These are phyloP conservation scores for Drosophila barbarae DNA, from an alignment of 2,888 invertebrate species.

Conservation along the genomic window DNA sequence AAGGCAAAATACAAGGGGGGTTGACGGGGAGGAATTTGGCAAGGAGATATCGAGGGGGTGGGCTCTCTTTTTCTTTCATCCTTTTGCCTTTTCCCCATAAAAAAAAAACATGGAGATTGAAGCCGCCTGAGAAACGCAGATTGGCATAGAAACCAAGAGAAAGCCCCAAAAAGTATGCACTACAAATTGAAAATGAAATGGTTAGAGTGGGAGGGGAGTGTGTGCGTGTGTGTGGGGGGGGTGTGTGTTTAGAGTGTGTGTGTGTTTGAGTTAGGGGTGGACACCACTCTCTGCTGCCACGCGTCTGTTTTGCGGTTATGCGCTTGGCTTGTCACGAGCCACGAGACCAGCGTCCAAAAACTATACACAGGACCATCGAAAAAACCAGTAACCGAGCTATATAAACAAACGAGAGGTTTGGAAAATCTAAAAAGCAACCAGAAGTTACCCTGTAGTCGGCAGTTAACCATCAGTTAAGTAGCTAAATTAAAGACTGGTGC, in stretches of 20 bases:
- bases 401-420: slow-evolving; percentile 4
- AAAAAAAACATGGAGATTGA: slow-evolving; percentile 21
- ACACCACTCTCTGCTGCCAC: background rate
- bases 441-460: slow-evolving; percentile 1
- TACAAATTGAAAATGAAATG: slow-evolving; percentile 62
- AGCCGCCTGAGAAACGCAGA: slow-evolving; percentile 15
- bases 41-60: background rate
- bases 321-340: slow-evolving; percentile 69
- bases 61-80: background rate
- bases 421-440: background rate
- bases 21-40: slow-evolving; percentile 13
- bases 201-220: background rate
- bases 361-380: slow-evolving; percentile 44
- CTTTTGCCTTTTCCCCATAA: background rate
- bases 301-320: slow-evolving; percentile 62
- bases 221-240: background rate
- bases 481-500: background rate
- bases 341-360: slow-evolving; percentile 58
- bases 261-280: slow-evolving; percentile 1
- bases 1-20: slow-evolving; percentile 43
- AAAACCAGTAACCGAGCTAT: background rate
- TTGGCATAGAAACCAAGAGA: slow-evolving; percentile 44
- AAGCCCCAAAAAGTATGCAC: slow-evolving; percentile 50
- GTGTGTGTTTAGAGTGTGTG: background rate
- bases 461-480: background rate